These are phyloP conservation scores for Euura saliciscinereae DNA, from an alignment of 1,140 invertebrate species.

Conservation along the genomic window DNA sequence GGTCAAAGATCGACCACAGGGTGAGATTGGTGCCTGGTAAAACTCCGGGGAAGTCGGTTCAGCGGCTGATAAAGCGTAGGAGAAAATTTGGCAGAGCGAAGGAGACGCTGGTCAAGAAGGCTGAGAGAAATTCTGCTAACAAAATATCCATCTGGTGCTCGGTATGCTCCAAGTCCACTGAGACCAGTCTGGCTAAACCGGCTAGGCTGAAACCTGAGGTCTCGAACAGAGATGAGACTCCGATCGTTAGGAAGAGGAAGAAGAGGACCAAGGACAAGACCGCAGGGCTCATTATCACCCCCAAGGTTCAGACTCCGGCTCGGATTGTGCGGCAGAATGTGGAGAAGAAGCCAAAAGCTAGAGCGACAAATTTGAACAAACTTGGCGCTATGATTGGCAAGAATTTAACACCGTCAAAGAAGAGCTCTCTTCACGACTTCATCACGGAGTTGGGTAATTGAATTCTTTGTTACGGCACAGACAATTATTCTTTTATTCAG, in stretches of 20 bases:
- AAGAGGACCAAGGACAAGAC: slow-evolving; percentile 45
- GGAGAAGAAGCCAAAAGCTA: not conserved
- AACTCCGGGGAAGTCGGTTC: slow-evolving; percentile 31
- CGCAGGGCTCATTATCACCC: slow-evolving; percentile 45
- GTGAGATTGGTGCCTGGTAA: slow-evolving; percentile 38
- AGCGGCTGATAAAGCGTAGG: slow-evolving; percentile 25
- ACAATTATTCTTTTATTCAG: slow-evolving; percentile 12
- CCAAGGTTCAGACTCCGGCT: not conserved
- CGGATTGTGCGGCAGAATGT: too few species aligned
- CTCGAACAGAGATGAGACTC: not conserved
- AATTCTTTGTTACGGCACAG: too few species aligned
- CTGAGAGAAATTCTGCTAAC: slow-evolving; percentile 41
- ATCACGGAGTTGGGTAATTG: not conserved
- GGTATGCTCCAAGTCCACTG: slow-evolving; percentile 38
- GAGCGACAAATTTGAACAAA: not conserved
- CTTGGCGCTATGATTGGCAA: not conserved
- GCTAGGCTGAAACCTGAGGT: slow-evolving; percentile 24
- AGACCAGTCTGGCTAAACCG: slow-evolving; percentile 38
- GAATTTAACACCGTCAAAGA: not conserved
- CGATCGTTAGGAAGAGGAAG: slow-evolving; percentile 40
- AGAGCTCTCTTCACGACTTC: not conserved
- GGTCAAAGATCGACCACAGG: slow-evolving; percentile 37
- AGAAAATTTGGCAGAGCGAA: slow-evolving; percentile 34
- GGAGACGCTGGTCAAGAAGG: slow-evolving; percentile 37
- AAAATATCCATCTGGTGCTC: slow-evolving; percentile 45